A percentile compares a stretch with the other conserved stretches of the same genome.
Conservation (phyloP, 2,888 invertebrate species). For the Temnothorax rugatulus region DNA sequence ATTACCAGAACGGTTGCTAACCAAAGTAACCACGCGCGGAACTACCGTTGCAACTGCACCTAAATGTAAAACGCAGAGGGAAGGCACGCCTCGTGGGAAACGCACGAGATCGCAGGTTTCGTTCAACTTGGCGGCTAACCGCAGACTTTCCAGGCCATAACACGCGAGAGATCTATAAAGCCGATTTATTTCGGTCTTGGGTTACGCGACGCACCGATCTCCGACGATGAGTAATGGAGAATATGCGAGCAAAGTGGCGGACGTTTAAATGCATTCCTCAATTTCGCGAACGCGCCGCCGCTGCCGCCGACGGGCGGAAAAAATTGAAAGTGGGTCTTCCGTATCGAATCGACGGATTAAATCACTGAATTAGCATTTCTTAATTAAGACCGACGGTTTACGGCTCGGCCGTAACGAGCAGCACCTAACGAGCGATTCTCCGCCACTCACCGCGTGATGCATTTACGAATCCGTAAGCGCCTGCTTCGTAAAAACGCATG, state of each 20-base stretch:
- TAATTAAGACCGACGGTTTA: conserved; percentile 66
- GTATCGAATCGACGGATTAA: conserved; percentile 62
- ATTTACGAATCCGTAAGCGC: conserved; percentile 48
- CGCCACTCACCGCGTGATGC: conserved; percentile 29
- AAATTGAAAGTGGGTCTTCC: conserved; percentile 63
- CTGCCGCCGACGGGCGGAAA: conserved; percentile 19
- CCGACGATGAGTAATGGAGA: conserved; percentile 48
- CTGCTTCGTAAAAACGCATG: conserved; percentile 26
- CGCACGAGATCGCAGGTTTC: conserved; percentile 22
- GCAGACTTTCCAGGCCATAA: conserved; percentile 38
- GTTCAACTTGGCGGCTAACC: conserved; percentile 21
- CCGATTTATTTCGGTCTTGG: conserved; percentile 31
- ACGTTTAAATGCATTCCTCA: conserved; percentile 54
- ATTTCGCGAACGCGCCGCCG: conserved; percentile 30
- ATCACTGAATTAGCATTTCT: conserved; percentile 66
- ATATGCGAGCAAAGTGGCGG: conserved; percentile 29
- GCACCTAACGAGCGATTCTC: conserved; percentile 57
- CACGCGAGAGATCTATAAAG: conserved; percentile 28
- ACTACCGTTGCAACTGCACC: conserved; percentile 40
- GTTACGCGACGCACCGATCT: conserved; percentile 26
- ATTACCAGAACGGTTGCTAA: background rate
- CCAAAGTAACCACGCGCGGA: conserved; percentile 20
- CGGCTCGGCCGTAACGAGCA: conserved; percentile 60
- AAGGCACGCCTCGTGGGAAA: conserved; percentile 38
- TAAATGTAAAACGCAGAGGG: conserved; percentile 14